Base-by-base conservation (phyloP, 1,140 invertebrate species). In the Drosophila tsacasi region DNA sequence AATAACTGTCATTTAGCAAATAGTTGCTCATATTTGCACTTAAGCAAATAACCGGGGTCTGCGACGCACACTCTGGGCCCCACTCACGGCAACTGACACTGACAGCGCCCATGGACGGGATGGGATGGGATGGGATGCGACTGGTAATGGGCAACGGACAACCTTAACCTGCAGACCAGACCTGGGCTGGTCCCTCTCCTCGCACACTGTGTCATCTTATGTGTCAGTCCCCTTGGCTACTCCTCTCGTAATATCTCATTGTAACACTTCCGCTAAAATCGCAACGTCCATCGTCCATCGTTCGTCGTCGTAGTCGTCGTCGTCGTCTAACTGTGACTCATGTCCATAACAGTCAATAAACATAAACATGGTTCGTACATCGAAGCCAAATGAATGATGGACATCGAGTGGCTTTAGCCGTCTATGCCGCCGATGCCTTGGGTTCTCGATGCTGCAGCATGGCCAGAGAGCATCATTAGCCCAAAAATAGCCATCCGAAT, bases 1-100 rank as follows among this genome's bases (percentile, higher is more conserved):
- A 91, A 90, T 90, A 90, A 90, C 81, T 91, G 85, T 90, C 85
- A 82, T 90, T 90, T 90, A 90, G 85, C 85, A 90, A 90, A 91
- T 90, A 90, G 85, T 90, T 90, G 86, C 86, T 90, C 85, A 90
- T 91, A 90, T 91, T 90, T 90, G 86, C 86, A 90, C 86, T 90
- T 90, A 90, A 90, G 86, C 85, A 85, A 90, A 90, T 90, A 90
- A 76, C 82, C 85, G 68, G 54, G 54, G 10, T 40, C 39, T 63
- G 46, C 47, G 46, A 52, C 27, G 25, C 59, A 60, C 61, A 73
- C 37, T 39, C 21, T n/a, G 27, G 27, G 13, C 60, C 65, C 65
- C 65, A 66, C 61, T 71, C 67, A 49, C 37, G 47, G 40, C 46
- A 40, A 83, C 76, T 71, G 85, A 84, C 81, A 89, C 68, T 87